Evolutionary conservation across 2,113 vertebrate genomes (phyloP), one percentile per base, ranked within the genome.

Genomic region (Natator depressus): DNA sequence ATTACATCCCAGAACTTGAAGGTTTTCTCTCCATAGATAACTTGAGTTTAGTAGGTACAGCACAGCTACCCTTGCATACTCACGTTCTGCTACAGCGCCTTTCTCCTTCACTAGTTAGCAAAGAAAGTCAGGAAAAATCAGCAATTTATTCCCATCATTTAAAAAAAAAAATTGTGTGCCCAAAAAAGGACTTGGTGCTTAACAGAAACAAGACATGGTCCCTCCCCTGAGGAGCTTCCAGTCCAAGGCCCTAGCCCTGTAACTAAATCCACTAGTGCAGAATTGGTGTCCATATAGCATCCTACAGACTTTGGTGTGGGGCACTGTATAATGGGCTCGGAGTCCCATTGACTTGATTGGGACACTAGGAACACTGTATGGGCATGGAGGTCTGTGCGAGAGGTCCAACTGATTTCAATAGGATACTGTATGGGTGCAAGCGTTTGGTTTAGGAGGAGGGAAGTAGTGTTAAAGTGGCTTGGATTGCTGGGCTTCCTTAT

Each of bases 31-130:
- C 76, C 69, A 50, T 79, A 89, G 46, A 35, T 42, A 76, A 59
- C 10, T 72, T 57, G 47, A 87, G 51, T 94, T 96, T 82, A 90
- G 11, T 27, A 82, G 91, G 80, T 47, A 76, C 27, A 89, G 91
- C 53, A 90, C 10, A 87, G 16, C 59, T 81, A 29, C 2, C 1
- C 25, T 85, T 80, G 50, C 20, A 2, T 78, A 14, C 42, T 46
- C 75, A 78, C 12, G 8, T 76, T 90, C 75, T 87, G 82, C 46
- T 24, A 20, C 1, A 31, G 25, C 14, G 84, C 59, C 62, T 69
- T 87, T 72, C 50, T 69, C 20, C 57, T 84, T 75, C 46, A 3
- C 57, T 75, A 3, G 6, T 55, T 22, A 84, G 24, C 62, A 87
- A 47, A 38, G 42, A 53, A 46, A 51, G 42, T 79, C 69, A 90